Evolutionary conservation across 2,888 invertebrate genomes (phyloP).

Genomic region (Acanthosoma haemorrhoidale): DNA sequence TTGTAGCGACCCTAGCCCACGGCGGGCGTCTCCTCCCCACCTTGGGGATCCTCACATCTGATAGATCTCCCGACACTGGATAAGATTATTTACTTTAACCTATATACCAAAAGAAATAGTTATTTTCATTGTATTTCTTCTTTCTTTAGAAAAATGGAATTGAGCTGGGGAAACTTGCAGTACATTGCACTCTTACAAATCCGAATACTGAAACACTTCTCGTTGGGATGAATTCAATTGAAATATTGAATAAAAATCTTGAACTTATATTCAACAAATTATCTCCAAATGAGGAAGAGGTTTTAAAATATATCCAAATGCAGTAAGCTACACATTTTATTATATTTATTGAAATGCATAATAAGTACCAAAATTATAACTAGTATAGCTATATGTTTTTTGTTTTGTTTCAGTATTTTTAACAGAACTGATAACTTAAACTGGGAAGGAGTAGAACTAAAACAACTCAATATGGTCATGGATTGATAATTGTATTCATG

Average conservation of each 20-base stretch:
- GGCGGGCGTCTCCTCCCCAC: no score
- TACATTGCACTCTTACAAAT: conserved; percentile 59
- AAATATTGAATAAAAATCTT: conserved; percentile 60
- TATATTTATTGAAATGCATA: background rate
- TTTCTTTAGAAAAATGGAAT: conserved; percentile 52
- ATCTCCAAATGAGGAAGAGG: conserved; percentile 57
- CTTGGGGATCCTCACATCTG: no score
- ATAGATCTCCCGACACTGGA: no score
- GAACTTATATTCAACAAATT: conserved; percentile 60
- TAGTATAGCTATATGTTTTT: no score
- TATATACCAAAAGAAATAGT: no score
- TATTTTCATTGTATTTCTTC: conserved; percentile 11
- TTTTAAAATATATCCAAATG: conserved; percentile 55
- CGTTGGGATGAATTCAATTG: conserved; percentile 66
- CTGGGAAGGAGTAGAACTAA: conserved; percentile 42
- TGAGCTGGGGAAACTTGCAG: conserved; percentile 67
- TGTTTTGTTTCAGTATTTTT: background rate
- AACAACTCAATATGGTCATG: conserved; percentile 32
- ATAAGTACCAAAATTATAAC: no score
- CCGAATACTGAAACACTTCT: conserved; percentile 62
- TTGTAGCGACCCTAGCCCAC: no score
- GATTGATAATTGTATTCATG: conserved; percentile 10
- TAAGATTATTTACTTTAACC: no score
- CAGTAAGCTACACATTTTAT: conserved; percentile 33
- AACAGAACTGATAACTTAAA: conserved; percentile 31